Evolutionary conservation across 1,140 invertebrate species (phyloP).

Genomic region (Cyrtorhinus lividipennis): DNA sequence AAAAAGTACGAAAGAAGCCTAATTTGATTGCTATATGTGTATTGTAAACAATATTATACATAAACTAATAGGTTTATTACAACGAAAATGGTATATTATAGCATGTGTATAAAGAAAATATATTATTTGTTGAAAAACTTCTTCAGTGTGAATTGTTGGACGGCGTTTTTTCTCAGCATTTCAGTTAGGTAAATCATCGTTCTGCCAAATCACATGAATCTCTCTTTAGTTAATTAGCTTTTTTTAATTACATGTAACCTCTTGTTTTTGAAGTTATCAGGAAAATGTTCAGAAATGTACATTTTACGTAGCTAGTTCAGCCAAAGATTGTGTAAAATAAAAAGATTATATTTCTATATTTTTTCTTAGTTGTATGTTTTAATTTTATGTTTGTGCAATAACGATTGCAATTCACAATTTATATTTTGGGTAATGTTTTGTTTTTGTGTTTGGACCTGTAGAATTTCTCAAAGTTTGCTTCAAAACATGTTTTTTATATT

Average conservation of each 20-base stretch:
- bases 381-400: constrained; percentile 20
- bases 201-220: no score
- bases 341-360: constrained; percentile 15
- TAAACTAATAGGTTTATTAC: constrained; percentile 17
- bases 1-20: constrained; percentile 12
- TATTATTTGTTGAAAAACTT: constrained; percentile 16
- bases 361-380: constrained; percentile 21
- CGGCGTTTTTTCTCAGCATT: no score
- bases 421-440: neutral
- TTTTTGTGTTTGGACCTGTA: constrained; percentile 7
- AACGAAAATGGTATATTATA: constrained; percentile 10
- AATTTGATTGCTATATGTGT: constrained; percentile 20
- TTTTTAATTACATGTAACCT: no score
- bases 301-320: constrained; percentile 15
- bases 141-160: no score
- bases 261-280: no score
- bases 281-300: no score
- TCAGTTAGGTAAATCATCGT: no score
- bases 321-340: constrained; percentile 18
- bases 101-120: constrained; percentile 11
- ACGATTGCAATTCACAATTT: neutral
- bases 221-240: no score
- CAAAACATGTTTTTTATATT: neutral
- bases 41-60: constrained; percentile 15
- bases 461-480: constrained; percentile 6